Evolutionary conservation across 2,113 vertebrate species (phyloP).

Genomic region (Odocoileus virginianus): DNA sequence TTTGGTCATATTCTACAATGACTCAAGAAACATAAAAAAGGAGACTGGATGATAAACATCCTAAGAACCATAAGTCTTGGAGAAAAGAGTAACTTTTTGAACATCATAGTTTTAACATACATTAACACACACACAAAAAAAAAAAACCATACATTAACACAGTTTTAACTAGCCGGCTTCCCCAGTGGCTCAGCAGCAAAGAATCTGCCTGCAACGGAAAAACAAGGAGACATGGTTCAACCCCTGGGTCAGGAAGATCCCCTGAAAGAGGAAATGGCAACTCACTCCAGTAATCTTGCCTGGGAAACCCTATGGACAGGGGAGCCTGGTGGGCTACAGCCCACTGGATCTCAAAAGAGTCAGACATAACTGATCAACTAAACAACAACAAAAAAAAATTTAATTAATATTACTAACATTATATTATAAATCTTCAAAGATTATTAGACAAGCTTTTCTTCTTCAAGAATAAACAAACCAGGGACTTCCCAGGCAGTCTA

Average conservation of each 20-base stretch:
- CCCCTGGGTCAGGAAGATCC: not conserved
- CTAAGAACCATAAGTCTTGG: not conserved
- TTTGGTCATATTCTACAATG: not conserved
- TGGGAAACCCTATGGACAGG: not conserved
- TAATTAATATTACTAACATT: not conserved
- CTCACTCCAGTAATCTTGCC: not conserved
- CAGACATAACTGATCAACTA: not conserved
- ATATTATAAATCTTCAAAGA: slow-evolving; percentile 6
- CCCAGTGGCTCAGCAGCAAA: not conserved
- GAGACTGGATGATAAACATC: not conserved
- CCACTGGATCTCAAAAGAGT: not conserved
- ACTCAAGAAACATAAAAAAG: slow-evolving; percentile 36
- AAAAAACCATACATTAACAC: not conserved
- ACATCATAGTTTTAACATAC: not conserved
- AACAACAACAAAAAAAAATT: not conserved
- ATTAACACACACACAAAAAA: not conserved
- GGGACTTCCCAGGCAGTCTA: not conserved
- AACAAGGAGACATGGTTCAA: not conserved
- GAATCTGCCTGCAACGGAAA: not conserved
- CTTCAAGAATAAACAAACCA: not conserved
- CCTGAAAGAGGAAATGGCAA: not conserved
- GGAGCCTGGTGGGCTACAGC: not conserved
- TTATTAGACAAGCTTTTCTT: slow-evolving; percentile 1
- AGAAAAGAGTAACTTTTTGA: slow-evolving; percentile 11
- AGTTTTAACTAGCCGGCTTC: not conserved